These are phyloP conservation scores for Hippocampus barbouri DNA, from an alignment of 2,113 vertebrate genomes.

Conservation along the genomic window DNA sequence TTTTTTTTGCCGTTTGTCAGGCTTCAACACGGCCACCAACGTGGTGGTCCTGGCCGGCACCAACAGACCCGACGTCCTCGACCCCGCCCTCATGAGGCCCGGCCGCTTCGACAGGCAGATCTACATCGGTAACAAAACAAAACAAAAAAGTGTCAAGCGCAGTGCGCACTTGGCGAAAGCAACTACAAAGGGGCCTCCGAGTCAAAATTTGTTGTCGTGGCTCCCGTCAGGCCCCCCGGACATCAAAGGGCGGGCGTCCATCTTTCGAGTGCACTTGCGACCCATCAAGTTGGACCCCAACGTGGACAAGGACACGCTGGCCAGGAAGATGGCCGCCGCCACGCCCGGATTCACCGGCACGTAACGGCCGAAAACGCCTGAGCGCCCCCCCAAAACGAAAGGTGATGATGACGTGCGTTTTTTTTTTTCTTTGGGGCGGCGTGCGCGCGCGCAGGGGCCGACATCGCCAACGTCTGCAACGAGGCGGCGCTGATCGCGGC, in stretches of 20 bases:
- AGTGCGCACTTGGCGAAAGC: no score
- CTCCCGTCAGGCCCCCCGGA: slow-evolving; percentile 81
- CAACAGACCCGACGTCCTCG: slow-evolving; percentile 90
- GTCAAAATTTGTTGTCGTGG: neutral
- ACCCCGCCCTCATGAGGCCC: slow-evolving; percentile 88
- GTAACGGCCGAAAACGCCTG: neutral
- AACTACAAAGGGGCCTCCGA: neutral
- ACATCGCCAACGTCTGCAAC: slow-evolving; percentile 94
- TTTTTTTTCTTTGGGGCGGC: neutral
- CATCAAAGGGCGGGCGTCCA: slow-evolving; percentile 93
- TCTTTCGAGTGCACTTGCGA: slow-evolving; percentile 93
- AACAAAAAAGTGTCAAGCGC: neutral
- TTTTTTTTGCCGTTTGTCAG: slow-evolving; percentile 51
- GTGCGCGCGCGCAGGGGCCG: slow-evolving; percentile 74
- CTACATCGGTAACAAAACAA: slow-evolving; percentile 77
- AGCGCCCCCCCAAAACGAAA: neutral
- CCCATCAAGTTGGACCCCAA: slow-evolving; percentile 80
- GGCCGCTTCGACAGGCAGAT: slow-evolving; percentile 94
- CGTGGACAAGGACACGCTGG: slow-evolving; percentile 82
- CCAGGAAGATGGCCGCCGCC: slow-evolving; percentile 87
- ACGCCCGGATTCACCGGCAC: slow-evolving; percentile 91
- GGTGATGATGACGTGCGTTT: neutral
- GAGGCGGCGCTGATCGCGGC: slow-evolving; percentile 94
- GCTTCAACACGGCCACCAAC: slow-evolving; percentile 92
- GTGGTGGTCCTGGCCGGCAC: slow-evolving; percentile 92